Evolutionary conservation across 2,888 invertebrate genomes (phyloP), one percentile per base, ranked within the genome.

Genomic region (Aromia moschata): DNA sequence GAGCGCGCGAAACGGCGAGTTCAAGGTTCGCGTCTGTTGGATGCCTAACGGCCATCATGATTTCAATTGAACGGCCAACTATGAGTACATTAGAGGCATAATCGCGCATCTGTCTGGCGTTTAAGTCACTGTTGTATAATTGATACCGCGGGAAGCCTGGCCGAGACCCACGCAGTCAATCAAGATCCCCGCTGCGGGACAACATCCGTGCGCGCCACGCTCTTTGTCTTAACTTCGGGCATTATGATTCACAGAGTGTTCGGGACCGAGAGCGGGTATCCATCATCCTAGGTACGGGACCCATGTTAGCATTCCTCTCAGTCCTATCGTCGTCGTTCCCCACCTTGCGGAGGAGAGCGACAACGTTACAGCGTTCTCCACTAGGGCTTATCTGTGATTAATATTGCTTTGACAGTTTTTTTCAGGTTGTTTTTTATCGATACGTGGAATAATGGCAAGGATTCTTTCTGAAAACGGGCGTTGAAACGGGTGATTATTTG

Each of bases 121-220:
- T 46, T 49, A 49, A 36, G 56, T 49, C 49, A 43, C 43, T 31
- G 45, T 30, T 41, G 25, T 59, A 61, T 68, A 75, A 76, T 76
- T 75, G 75, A 74, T 76, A 74, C 76, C 65, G 74, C 75, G 73
- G 76, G 76, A 75, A 70, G 74, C 71, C 67, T 37, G 56, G 38
- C 67, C 71, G 57, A 68, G 68, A 68, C 73, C 72, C 68, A 74
- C 73, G 73, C 75, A 75, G 74, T 49, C 56, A 31, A 52, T 36
- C 36, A 56, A 56, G 56, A 53, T 30, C 33, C 43, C 56, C 55
- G 45, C 52, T 41, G 56, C 25, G 56, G 45, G 56, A 46, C 47
- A 56, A 40, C 57, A 57, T 52, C 45, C 52, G 51, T 45, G 49
- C 56, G 49, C 47, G 41, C 49, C 49, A 38, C 49, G 38, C 41